These are phyloP conservation scores for Takifugu bimaculatus DNA, from an alignment of 2,113 vertebrate genomes.

Conservation along the genomic window DNA sequence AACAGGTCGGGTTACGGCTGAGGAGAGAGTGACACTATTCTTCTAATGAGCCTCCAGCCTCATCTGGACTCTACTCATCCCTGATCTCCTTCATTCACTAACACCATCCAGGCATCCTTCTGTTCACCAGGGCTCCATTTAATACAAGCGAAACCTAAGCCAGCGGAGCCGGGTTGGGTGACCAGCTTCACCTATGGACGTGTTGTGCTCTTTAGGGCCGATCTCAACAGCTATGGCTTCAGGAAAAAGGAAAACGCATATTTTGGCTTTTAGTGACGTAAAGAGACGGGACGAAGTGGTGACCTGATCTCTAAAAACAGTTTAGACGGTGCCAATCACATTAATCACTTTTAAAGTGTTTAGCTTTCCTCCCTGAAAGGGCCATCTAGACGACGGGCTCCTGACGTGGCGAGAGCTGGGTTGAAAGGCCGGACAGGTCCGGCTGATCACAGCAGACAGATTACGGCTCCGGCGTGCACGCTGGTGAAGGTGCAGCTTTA, in stretches of 20 bases:
- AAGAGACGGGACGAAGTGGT: conserved; percentile 16
- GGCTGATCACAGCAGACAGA: conserved; percentile 77
- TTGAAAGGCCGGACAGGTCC: conserved; percentile 35
- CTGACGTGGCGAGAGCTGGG: conserved; percentile 52
- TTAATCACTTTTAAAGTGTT: conserved; percentile 72
- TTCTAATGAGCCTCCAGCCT: conserved; percentile 66
- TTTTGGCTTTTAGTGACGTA: conserved; percentile 18
- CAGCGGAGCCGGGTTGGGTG: conserved; percentile 63
- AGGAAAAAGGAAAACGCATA: neutral
- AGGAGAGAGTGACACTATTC: conserved; percentile 70
- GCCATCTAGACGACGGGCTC: conserved; percentile 54
- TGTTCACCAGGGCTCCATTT: conserved; percentile 72
- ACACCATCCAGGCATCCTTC: conserved; percentile 44
- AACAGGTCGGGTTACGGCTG: conserved; percentile 63
- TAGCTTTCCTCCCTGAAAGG: conserved; percentile 64
- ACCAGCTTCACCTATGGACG: conserved; percentile 48
- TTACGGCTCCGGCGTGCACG: conserved; percentile 55
- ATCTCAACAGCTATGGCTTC: conserved; percentile 22
- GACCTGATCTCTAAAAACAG: conserved; percentile 66
- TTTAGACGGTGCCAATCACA: conserved; percentile 68
- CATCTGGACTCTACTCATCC: conserved; percentile 55
- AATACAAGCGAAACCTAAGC: conserved; percentile 74
- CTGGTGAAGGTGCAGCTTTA: conserved; percentile 28
- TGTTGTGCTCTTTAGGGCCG: conserved; percentile 34
- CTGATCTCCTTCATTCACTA: conserved; percentile 68